Evolutionary conservation across 2,113 vertebrate species (phyloP).

Genomic region (Hemiprocne comata): DNA sequence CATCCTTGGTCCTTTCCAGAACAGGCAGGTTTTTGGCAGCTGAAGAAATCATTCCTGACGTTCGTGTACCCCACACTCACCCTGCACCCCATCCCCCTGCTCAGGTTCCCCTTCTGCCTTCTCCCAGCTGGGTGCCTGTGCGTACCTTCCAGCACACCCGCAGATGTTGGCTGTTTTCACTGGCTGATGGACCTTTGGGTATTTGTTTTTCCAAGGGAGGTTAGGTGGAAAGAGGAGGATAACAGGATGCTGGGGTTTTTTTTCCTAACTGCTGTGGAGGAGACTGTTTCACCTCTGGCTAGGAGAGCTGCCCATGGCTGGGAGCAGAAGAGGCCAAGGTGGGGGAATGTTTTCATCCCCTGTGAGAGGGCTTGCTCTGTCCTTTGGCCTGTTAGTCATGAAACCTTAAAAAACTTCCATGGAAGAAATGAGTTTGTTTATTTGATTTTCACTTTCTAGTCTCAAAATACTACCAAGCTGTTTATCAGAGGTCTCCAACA

Average conservation of each 20-base stretch:
- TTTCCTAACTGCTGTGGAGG: neutral
- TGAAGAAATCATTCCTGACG: neutral
- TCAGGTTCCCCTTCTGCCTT: neutral
- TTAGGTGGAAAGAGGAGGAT: slow-evolving; percentile 57
- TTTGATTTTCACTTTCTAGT: slow-evolving; percentile 28
- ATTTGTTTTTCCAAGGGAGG: slow-evolving; percentile 60
- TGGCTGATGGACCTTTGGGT: slow-evolving; percentile 40
- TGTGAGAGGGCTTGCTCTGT: neutral
- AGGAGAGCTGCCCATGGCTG: neutral
- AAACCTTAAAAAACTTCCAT: neutral
- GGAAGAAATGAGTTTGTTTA: neutral
- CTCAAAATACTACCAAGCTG: slow-evolving; percentile 9
- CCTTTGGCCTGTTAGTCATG: neutral
- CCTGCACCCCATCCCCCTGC: neutral
- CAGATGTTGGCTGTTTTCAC: slow-evolving; percentile 39
- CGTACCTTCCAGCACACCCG: neutral
- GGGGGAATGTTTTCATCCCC: neutral
- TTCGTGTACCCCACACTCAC: neutral
- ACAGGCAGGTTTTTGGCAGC: neutral
- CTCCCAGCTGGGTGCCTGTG: neutral
- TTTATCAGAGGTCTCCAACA: slow-evolving; percentile 4
- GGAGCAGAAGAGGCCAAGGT: neutral
- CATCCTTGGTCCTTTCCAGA: neutral
- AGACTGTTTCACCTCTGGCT: slow-evolving; percentile 8
- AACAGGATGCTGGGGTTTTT: slow-evolving; percentile 60